phyloP scores from a whole-genome alignment of 1,140 invertebrate species.

The Lordiphosa clarofinis region DNA sequence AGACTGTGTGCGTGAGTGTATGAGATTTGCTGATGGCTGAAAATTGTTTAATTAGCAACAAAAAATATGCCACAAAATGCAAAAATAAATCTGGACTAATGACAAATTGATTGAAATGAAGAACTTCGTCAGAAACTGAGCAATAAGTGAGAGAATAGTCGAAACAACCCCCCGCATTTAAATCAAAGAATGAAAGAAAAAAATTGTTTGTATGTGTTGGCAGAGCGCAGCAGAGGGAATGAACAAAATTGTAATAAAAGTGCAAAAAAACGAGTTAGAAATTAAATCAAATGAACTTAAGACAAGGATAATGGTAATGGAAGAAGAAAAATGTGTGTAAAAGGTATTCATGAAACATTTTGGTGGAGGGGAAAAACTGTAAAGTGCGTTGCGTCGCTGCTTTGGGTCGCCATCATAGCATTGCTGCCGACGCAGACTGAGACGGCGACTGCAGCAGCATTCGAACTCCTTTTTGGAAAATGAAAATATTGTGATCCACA shows the following conservation, averaged over 20 bases:
- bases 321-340: background rate
- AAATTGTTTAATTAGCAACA: constrained; percentile 70
- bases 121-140: constrained; percentile 13
- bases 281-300: background rate
- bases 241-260: constrained; percentile 55
- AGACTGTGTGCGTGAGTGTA: constrained; percentile 49
- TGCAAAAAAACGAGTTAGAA: constrained; percentile 1
- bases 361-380: constrained; percentile 33
- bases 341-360: constrained; percentile 11
- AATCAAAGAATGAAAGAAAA: constrained; percentile 49
- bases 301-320: background rate
- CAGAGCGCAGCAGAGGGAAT: constrained; percentile 45
- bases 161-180: constrained; percentile 67
- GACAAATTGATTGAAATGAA: constrained; percentile 8
- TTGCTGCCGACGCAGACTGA: constrained; percentile 12
- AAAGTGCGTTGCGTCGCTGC: constrained; percentile 71
- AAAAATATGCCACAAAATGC: constrained; percentile 42
- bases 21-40: constrained; percentile 56
- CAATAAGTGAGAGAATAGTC: constrained; percentile 32
- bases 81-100: constrained; percentile 21
- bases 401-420: constrained; percentile 64
- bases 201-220: constrained; percentile 66
- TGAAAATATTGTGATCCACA: constrained; percentile 38
- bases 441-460: constrained; percentile 18
- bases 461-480: constrained; percentile 18